These are phyloP conservation scores for Lordiphosa stackelbergi DNA, from an alignment of 1,140 invertebrate species.

Conservation along the genomic window DNA sequence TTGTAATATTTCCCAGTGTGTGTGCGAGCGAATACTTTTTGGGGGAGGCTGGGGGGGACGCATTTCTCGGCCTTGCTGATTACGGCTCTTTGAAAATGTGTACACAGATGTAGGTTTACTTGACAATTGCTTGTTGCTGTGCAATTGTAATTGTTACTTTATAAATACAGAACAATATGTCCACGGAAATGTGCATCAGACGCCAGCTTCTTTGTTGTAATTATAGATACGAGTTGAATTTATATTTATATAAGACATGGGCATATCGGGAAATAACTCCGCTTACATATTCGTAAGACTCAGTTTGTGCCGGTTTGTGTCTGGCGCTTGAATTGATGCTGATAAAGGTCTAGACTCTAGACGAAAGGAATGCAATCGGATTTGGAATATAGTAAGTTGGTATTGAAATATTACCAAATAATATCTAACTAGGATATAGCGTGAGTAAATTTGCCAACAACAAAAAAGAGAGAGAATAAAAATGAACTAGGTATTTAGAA, in stretches of 20 bases:
- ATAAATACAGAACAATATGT: constrained; percentile 6
- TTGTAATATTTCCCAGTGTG: constrained; percentile 9
- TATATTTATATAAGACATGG: constrained; percentile 23
- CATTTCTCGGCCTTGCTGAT: constrained; percentile 62
- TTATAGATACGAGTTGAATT: constrained; percentile 56
- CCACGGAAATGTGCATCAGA: constrained; percentile 45
- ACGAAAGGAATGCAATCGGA: constrained; percentile 1
- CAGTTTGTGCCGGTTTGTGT: constrained; percentile 67
- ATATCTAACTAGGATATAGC: no score
- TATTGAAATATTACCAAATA: no score
- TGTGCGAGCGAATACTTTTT: constrained; percentile 18
- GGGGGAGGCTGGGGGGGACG: constrained; percentile 3
- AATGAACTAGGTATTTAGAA: no score
- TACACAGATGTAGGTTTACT: constrained; percentile 8
- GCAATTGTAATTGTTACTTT: constrained; percentile 35
- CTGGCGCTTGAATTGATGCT: constrained; percentile 47
- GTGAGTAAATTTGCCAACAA: no score
- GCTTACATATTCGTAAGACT: constrained; percentile 18
- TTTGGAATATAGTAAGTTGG: not conserved
- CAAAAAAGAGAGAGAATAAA: no score
- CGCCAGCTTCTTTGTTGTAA: constrained; percentile 61
- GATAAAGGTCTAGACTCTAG: constrained; percentile 32
- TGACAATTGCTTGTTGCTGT: constrained; percentile 35
- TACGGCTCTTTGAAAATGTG: constrained; percentile 20
- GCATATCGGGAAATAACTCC: constrained; percentile 32